Evolutionary conservation across 1,140 invertebrate species (phyloP).

Genomic region (Cotesia glomerata): DNA sequence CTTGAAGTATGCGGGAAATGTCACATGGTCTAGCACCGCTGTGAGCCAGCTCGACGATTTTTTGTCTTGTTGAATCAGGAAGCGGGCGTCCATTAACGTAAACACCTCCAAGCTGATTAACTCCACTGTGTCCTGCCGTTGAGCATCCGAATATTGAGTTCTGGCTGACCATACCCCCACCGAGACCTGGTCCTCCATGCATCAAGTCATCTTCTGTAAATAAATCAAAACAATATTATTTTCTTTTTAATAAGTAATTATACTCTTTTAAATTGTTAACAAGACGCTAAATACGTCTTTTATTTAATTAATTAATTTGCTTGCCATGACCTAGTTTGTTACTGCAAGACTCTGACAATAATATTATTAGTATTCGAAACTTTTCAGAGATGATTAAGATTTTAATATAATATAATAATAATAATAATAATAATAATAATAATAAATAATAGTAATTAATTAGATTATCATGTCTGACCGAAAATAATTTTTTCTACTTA

Average conservation of each 20-base stretch:
- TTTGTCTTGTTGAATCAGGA: constrained; percentile 94
- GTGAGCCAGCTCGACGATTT: constrained; percentile 97
- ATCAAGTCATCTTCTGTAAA: constrained; percentile 63
- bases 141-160: constrained; percentile 77
- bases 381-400: neutral
- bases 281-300: constrained; percentile 53
- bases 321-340: constrained; percentile 39
- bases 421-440: too few species aligned
- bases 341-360: neutral
- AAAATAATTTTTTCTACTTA: too few species aligned
- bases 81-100: constrained; percentile 97
- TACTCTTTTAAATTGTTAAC: too few species aligned
- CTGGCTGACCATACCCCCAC: constrained; percentile 63
- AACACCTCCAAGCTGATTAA: constrained; percentile 98
- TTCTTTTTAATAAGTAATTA: neutral
- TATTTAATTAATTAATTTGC: constrained; percentile 61
- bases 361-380: neutral
- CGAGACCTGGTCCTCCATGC: constrained; percentile 58
- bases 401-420: too few species aligned
- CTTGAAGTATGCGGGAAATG: constrained; percentile 95
- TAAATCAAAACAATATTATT: constrained; percentile 44
- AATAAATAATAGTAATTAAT: too few species aligned
- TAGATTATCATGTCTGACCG: too few species aligned
- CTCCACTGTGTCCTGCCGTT: constrained; percentile 89
- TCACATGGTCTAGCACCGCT: constrained; percentile 96